Base-by-base conservation (phyloP, 2,888 invertebrate species). In the Stenodera caucasica region DNA sequence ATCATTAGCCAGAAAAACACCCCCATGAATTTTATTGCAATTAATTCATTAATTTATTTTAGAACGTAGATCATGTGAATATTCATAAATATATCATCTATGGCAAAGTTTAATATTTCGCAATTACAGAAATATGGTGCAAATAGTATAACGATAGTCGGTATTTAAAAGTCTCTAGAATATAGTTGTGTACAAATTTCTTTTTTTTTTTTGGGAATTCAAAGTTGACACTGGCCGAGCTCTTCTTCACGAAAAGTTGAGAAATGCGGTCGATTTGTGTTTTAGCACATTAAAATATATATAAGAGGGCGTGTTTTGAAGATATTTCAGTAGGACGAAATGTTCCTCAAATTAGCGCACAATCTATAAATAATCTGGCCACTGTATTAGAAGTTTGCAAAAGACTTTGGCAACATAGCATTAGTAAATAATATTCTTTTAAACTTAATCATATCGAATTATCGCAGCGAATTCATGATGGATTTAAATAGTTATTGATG, bases 321-420 rank as follows among this genome's bases (percentile, higher is more conserved):
- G 66, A 68, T 72, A 70, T 72, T 72, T 72, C 66, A 71, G 71
- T 72, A 66, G 71, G 72, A 67, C 68, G 72, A 69, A 68, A 64
- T 70, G 68, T 57, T 67, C 63, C 70, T 72, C 66, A 71, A 71
- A 71, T 72, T 72, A 72, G 72, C 69, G 67, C 72, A 68, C 68
- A 60, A 55, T 60, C 71, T 72, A 72, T 70, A 72, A 70, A 70
- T 72, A 72, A 69, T 68, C 70, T 69, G 70, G 65, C 63, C 69
- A 68, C 65, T 71, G 62, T 71, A 66, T 72, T 70, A 70, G 67
- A 67, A 69, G 68, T 71, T 69, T 70, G 66, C 67, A 70, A 66
- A 68, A 69, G 65, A 60, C 67, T 69, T 66, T 70, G 71, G 70
- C 70, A 70, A 70, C 67, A 63, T 60, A 51, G 66, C 64, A 67